These are phyloP conservation scores for Danio tinwini DNA, from an alignment of 2,797 vertebrate genomes.

Conservation along the genomic window DNA sequence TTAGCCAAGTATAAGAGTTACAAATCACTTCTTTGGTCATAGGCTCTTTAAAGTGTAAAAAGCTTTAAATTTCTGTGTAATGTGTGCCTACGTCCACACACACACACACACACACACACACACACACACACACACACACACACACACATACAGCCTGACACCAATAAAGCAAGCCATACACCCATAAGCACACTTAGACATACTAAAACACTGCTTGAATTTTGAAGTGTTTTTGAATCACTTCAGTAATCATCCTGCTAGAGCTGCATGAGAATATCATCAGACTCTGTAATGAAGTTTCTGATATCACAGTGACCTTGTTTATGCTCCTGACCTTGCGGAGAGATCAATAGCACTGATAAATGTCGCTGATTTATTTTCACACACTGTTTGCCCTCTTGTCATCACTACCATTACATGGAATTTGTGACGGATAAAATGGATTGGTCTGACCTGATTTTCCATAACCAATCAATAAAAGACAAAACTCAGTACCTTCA, in stretches of 20 bases:
- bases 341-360: constrained; percentile 23
- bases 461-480: constrained; percentile 30
- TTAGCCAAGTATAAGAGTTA: constrained; percentile 43
- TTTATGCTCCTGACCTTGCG: constrained; percentile 18
- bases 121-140: not conserved
- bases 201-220: constrained; percentile 1
- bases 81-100: not conserved
- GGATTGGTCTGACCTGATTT: constrained; percentile 37
- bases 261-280: not conserved
- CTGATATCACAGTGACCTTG: constrained; percentile 7
- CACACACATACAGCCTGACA: not conserved
- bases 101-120: not conserved
- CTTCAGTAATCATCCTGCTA: not conserved
- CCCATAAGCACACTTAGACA: not conserved
- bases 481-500: constrained; percentile 13
- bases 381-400: constrained; percentile 18
- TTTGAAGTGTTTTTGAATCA: not conserved
- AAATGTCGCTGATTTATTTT: constrained; percentile 36
- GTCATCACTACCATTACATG: constrained; percentile 39
- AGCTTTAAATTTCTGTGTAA: constrained; percentile 41
- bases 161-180: not conserved
- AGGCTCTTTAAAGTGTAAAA: constrained; percentile 42
- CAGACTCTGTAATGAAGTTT: not conserved
- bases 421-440: constrained; percentile 14
- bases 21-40: constrained; percentile 55